Evolutionary conservation across 1,140 invertebrate species (phyloP).

Genomic region (Pogonognathellus flavescens): DNA sequence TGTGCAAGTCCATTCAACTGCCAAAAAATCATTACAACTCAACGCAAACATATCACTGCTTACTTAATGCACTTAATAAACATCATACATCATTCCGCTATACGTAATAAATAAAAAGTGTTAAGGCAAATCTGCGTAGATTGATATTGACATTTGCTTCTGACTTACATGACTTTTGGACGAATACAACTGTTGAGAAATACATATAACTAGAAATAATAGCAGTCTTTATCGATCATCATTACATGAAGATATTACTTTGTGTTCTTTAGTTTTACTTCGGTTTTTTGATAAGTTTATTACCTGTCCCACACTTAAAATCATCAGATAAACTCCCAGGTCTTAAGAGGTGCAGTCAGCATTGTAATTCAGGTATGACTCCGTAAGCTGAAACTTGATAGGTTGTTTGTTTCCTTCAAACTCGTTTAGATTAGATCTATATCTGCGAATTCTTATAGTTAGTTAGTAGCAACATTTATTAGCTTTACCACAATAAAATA

Average conservation of each 20-base stretch:
- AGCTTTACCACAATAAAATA: too few species aligned
- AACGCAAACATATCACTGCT: neutral
- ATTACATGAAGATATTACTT: constrained; percentile 2
- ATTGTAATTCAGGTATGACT: neutral
- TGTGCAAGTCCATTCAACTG: neutral
- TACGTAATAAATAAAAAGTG: neutral
- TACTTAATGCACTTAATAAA: neutral
- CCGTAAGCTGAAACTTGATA: constrained; percentile 29
- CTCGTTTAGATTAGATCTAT: constrained; percentile 22
- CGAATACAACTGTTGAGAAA: neutral
- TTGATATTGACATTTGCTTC: constrained; percentile 34
- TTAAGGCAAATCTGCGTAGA: neutral
- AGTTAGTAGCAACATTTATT: too few species aligned
- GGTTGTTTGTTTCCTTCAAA: constrained; percentile 16
- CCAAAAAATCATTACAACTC: constrained; percentile 9
- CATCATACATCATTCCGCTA: neutral
- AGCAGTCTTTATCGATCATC: too few species aligned
- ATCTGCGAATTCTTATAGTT: neutral
- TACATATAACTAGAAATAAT: neutral
- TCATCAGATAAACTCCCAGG: neutral
- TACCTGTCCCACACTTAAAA: neutral
- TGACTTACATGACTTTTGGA: constrained; percentile 17
- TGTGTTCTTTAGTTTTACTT: neutral
- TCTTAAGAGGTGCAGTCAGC: neutral
- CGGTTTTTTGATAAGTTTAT: neutral